Base-by-base conservation (phyloP, 2,797 vertebrate species). In the Propithecus deckenii region DNA sequence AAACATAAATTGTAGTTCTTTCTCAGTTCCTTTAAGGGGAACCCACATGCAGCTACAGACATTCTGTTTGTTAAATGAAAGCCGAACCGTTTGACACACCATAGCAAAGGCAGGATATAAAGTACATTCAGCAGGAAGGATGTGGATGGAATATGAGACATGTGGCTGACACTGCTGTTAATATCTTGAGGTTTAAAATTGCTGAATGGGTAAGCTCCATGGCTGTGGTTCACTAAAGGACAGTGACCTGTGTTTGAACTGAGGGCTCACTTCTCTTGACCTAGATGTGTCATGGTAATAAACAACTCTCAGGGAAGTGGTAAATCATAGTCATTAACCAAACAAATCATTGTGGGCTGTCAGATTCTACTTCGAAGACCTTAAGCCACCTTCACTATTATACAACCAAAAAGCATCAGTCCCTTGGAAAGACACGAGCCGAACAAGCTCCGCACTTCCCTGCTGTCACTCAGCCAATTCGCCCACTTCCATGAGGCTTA, bases 251-350 rank as follows among this genome's bases (percentile, higher is more conserved):
- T 84, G 20, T 98, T 98, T 96, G 98, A 98, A 98, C 96, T 32
- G 69, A 94, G 69, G 75, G 46, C 89, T 97, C 81, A 43, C 7
- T 91, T 69, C 89, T 98, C 84, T 91, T 98, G 98, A 98, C 98
- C 98, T 97, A 97, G 96, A 98, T 98, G 94, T 97, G 97, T 98
- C 98, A 95, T 15, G 22, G 32, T 96, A 98, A 96, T 71, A 96
- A 97, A 98, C 35, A 90, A 92, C 81, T 97, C 20, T 0, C 43
- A 87, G 95, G 96, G 78, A 97, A 91, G 35, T 75, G 95, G 97
- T 89, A 98, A 98, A 98, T 98, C 96, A 97, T 28, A 93, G 78
- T 97, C 97, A 94, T 98, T 98, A 98, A 89, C 65, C 96, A 95
- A 96, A 95, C 96, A 96, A 89, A 96, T 96, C 84, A 67, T 25